Conservation (phyloP, 2,113 vertebrate genomes). For the Thomomys bottae region DNA sequence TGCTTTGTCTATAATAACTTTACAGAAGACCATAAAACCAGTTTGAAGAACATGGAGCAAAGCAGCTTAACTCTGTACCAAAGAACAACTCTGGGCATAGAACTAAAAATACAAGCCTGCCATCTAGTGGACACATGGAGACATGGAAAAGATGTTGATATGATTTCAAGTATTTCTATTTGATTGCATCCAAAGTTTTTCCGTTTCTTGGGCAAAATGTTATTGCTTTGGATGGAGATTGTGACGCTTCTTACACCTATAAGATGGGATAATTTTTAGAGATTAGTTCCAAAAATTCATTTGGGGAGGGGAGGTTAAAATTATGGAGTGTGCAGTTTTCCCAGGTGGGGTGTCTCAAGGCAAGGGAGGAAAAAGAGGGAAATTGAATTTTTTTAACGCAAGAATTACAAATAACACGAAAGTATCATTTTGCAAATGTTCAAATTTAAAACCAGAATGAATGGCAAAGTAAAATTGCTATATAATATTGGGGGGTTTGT, state of each 20-base stretch:
- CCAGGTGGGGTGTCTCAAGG: neutral
- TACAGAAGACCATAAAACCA: neutral
- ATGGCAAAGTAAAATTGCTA: too few relatives aligned
- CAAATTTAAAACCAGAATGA: slow-evolving; percentile 9
- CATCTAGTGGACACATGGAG: slow-evolving; percentile 58
- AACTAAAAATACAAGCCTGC: slow-evolving; percentile 13
- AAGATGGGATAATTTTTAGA: neutral
- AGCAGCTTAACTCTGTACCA: neutral
- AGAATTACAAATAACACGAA: neutral
- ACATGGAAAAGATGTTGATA: neutral
- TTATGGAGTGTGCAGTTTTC: neutral
- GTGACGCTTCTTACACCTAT: neutral
- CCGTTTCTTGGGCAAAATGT: neutral
- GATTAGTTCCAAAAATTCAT: neutral
- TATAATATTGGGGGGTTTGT: too few relatives aligned
- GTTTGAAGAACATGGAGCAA: neutral
- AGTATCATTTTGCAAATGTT: neutral
- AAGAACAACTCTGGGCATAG: accelerated
- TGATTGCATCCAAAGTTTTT: neutral
- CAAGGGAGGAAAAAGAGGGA: neutral
- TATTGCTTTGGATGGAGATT: neutral
- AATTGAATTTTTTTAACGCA: neutral
- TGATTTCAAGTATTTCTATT: neutral
- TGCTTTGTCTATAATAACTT: neutral
- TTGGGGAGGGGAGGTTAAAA: neutral